Conservation (phyloP, 2,888 invertebrate genomes). For the Cryptosula pallasiana region DNA sequence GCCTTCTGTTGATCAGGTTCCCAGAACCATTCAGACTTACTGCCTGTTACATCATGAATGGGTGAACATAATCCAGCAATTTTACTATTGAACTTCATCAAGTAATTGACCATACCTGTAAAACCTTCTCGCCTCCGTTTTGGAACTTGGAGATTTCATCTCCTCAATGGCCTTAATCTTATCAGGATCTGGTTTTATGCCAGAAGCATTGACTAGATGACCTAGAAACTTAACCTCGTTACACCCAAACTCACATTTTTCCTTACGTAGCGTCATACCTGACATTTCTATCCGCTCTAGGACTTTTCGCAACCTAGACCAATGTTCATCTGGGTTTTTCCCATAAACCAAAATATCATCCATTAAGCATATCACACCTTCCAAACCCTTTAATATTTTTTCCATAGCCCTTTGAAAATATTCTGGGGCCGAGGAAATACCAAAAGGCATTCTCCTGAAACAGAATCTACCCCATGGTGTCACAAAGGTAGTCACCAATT, state of each 20-base stretch:
- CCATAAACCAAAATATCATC: slow-evolving; percentile 45
- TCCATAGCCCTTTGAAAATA: slow-evolving; percentile 51
- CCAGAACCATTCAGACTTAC: slow-evolving; percentile 19
- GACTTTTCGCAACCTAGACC: slow-evolving; percentile 28
- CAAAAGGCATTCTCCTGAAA: slow-evolving; percentile 32
- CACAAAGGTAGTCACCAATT: too few species aligned
- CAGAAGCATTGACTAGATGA: slow-evolving; percentile 12
- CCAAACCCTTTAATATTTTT: slow-evolving; percentile 37
- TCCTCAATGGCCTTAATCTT: slow-evolving; percentile 23
- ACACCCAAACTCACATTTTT: slow-evolving; percentile 24
- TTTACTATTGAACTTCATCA: slow-evolving; percentile 10
- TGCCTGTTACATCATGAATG: background rate
- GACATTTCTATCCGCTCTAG: slow-evolving; percentile 16
- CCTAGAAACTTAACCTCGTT: slow-evolving; percentile 21
- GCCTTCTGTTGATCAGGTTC: slow-evolving; percentile 14
- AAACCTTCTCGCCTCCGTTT: slow-evolving; percentile 23
- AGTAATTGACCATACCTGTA: slow-evolving; percentile 25
- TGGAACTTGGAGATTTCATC: background rate
- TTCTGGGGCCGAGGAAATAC: slow-evolving; percentile 50
- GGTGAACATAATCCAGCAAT: slow-evolving; percentile 24
- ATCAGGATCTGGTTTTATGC: slow-evolving; percentile 1
- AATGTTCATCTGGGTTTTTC: slow-evolving; percentile 33
- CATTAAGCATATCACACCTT: slow-evolving; percentile 40
- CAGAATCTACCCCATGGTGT: slow-evolving; percentile 34
- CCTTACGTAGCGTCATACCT: slow-evolving; percentile 21